Percentiles rank a stretch among this genome's conserved stretches.
phyloP scores from a whole-genome alignment of 2,113 vertebrate species.

The Trogon surrucura region DNA sequence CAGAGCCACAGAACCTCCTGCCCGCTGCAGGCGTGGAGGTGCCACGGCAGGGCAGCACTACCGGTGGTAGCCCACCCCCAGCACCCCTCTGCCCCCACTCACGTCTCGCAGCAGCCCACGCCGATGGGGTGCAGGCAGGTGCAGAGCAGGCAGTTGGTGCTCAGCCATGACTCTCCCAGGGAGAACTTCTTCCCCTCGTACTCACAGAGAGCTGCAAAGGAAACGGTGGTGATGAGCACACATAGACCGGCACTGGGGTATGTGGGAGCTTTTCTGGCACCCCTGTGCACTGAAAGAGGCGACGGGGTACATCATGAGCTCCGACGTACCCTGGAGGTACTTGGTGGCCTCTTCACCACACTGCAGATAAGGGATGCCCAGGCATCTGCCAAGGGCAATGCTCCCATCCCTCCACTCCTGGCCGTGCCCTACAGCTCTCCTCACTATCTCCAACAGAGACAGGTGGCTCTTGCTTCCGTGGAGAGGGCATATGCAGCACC shows the following conservation, averaged over 20 bases:
- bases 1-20: background rate
- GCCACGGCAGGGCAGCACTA: background rate
- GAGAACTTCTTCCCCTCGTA: slow-evolving; percentile 83
- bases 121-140: slow-evolving; percentile 91
- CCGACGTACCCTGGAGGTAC: fast-evolving
- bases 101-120: slow-evolving; percentile 96
- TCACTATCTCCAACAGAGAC: background rate
- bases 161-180: slow-evolving; percentile 91
- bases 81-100: slow-evolving; percentile 47
- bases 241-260: fast-evolving
- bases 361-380: background rate
- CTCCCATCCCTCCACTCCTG: background rate
- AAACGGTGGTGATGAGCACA: background rate
- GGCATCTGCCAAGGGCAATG: background rate
- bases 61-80: background rate
- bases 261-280: background rate
- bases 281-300: background rate
- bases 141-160: slow-evolving; percentile 88
- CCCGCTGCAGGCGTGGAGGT: fast-evolving
- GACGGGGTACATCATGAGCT: fast-evolving
- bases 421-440: background rate
- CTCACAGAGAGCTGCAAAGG: slow-evolving; percentile 81
- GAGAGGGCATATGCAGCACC: fast-evolving
- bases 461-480: background rate
- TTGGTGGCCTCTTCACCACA: background rate